Evolutionary conservation across 2,797 vertebrate genomes (phyloP).

Genomic region (Benthosema pterotum): DNA sequence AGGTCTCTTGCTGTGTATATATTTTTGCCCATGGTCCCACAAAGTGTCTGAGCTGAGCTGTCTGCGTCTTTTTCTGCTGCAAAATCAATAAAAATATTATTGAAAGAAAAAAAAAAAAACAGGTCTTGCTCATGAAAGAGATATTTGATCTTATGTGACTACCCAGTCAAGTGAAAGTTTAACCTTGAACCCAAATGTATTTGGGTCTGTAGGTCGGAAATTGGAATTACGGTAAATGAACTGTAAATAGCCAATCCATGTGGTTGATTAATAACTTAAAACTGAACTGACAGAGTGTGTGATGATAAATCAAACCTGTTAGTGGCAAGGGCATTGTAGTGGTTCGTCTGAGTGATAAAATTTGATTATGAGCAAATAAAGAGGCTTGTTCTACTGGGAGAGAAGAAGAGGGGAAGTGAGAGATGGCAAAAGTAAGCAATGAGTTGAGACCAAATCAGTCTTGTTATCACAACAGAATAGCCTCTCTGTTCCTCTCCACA

Average conservation of each 20-base stretch:
- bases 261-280: slow-evolving; percentile 42
- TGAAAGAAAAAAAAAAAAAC: too few species aligned
- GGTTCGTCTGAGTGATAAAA: slow-evolving; percentile 38
- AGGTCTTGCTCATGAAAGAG: too few species aligned
- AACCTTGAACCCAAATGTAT: too few species aligned
- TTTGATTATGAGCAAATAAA: slow-evolving; percentile 64
- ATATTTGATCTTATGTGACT: too few species aligned
- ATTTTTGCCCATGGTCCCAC: too few species aligned
- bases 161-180: too few species aligned
- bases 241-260: slow-evolving; percentile 18
- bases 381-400: slow-evolving; percentile 31
- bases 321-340: slow-evolving; percentile 35
- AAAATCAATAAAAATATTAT: too few species aligned
- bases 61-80: too few species aligned
- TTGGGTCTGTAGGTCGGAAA: slow-evolving; percentile 8
- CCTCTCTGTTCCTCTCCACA: slow-evolving; percentile 40
- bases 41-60: too few species aligned
- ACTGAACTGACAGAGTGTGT: slow-evolving; percentile 51
- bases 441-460: slow-evolving; percentile 42
- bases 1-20: too few species aligned
- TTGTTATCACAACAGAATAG: slow-evolving; percentile 59
- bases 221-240: slow-evolving; percentile 34
- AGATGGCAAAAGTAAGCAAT: slow-evolving; percentile 9
- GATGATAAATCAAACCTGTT: slow-evolving; percentile 44
- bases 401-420: slow-evolving; percentile 15